A percentile compares a stretch with the other conserved stretches of the same genome.
Conservation (phyloP, 2,113 vertebrate genomes). For the Pristiophorus japonicus region DNA sequence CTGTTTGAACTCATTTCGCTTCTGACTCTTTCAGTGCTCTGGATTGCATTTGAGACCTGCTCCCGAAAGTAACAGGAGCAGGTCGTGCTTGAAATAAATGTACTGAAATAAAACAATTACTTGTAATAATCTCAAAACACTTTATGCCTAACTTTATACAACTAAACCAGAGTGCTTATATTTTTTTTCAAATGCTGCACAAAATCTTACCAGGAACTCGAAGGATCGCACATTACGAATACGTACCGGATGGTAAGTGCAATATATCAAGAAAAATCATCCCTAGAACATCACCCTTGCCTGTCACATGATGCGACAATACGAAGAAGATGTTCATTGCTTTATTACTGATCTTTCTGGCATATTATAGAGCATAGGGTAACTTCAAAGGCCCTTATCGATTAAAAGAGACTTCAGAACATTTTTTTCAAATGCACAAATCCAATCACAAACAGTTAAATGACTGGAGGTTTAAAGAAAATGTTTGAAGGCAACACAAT, state of each 20-base stretch:
- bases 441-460: neutral
- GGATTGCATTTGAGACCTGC: neutral
- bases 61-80: neutral
- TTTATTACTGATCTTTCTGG: neutral
- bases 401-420: slow-evolving; percentile 18
- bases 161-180: neutral
- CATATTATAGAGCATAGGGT: neutral
- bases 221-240: neutral
- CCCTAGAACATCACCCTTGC: neutral
- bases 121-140: too few species aligned
- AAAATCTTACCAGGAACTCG: neutral
- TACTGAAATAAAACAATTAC: neutral
- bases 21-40: neutral
- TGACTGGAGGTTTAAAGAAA: neutral
- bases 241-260: neutral
- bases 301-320: too few species aligned
- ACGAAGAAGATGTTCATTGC: neutral
- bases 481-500: neutral
- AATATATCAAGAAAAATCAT: neutral
- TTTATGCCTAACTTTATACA: neutral
- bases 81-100: too few species aligned
- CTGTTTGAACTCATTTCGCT: neutral
- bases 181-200: too few species aligned
- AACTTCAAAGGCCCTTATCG: neutral
- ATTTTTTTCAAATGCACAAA: neutral